phyloP scores from a whole-genome alignment of 2,888 invertebrate genomes.

The Bellardia bayeri region DNA sequence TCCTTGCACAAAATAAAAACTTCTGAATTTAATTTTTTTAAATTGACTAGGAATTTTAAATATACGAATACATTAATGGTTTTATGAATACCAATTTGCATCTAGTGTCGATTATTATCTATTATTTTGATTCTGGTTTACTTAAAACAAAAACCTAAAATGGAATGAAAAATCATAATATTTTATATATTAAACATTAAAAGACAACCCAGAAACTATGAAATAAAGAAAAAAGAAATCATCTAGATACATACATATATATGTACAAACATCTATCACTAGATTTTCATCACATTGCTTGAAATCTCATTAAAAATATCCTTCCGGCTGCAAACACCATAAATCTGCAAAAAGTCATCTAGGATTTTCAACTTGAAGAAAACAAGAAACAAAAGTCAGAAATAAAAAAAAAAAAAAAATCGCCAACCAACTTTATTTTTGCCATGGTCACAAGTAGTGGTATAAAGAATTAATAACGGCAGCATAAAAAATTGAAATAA shows the following conservation, averaged over 20 bases:
- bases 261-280: slow-evolving; percentile 52
- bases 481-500: slow-evolving; percentile 29
- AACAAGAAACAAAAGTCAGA: slow-evolving; percentile 8
- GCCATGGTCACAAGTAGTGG: slow-evolving; percentile 34
- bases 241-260: not conserved
- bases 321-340: slow-evolving; percentile 71
- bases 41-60: slow-evolving; percentile 24
- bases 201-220: not conserved
- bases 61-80: not conserved
- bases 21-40: not conserved
- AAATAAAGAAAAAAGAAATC: slow-evolving; percentile 24
- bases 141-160: not conserved
- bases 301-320: slow-evolving; percentile 74
- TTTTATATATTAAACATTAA: not conserved
- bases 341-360: slow-evolving; percentile 69
- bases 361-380: slow-evolving; percentile 52
- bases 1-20: too few species aligned
- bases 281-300: slow-evolving; percentile 70
- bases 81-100: slow-evolving; percentile 35
- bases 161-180: slow-evolving; percentile 12
- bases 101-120: slow-evolving; percentile 15
- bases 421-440: slow-evolving; percentile 32
- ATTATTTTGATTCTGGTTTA: not conserved
- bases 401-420: slow-evolving; percentile 38
- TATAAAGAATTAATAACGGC: slow-evolving; percentile 41